phyloP scores from a whole-genome alignment of 92 coral and sea anemone genomes.

The Palythoa caribaeorum region DNA sequence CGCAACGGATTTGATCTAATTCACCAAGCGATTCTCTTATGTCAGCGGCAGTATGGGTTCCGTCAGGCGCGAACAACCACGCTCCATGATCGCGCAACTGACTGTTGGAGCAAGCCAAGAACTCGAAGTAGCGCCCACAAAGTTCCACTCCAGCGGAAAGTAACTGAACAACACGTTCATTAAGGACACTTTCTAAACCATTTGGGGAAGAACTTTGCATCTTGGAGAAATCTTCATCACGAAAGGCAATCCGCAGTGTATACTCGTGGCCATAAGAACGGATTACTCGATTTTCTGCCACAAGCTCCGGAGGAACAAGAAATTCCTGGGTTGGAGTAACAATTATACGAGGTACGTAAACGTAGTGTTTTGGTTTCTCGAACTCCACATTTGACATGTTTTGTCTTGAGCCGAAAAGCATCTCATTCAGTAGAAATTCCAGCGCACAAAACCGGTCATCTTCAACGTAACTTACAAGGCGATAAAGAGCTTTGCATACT shows the following conservation, averaged over 20 bases:
- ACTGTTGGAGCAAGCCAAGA: conserved; percentile 95
- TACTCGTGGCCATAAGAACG: conserved; percentile 79
- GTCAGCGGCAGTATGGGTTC: conserved; percentile 63
- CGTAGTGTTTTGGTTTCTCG: conserved; percentile 88
- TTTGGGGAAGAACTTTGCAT: conserved; percentile 69
- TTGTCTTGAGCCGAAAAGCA: conserved; percentile 67
- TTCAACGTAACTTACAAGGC: conserved; percentile 65
- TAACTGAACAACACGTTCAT: conserved; percentile 71
- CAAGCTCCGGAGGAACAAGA: conserved; percentile 88
- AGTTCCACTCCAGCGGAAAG: conserved; percentile 60
- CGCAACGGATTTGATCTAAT: conserved; percentile 85
- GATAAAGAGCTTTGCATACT: conserved; percentile 74
- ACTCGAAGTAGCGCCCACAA: conserved; percentile 77
- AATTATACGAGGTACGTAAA: conserved; percentile 86
- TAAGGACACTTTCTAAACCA: conserved; percentile 70
- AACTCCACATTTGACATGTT: conserved; percentile 66
- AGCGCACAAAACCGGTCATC: conserved; percentile 76
- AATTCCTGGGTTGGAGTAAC: conserved; percentile 91
- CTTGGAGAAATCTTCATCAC: conserved; percentile 95
- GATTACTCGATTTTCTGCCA: conserved; percentile 93
- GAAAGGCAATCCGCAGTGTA: conserved; percentile 88
- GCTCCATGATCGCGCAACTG: conserved; percentile 96
- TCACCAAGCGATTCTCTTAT: conserved; percentile 89
- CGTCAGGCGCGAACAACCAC: conserved; percentile 84
- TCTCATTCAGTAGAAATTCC: conserved; percentile 60